These are phyloP conservation scores for Junonia oenone DNA, from an alignment of 2,888 invertebrate genomes.

Conservation along the genomic window DNA sequence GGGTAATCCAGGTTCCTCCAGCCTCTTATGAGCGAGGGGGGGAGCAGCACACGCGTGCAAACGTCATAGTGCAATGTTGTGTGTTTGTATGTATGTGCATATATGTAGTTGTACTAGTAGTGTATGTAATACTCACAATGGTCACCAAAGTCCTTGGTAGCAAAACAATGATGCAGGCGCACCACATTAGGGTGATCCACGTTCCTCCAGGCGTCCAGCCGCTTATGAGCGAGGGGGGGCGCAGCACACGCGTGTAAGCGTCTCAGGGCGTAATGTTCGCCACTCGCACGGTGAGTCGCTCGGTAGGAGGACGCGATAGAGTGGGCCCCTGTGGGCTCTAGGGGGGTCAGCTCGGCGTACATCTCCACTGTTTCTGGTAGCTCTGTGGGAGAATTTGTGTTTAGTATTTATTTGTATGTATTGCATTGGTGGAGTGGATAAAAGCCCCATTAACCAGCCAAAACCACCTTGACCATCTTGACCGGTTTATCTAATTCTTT, in stretches of 20 bases:
- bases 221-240: conserved; percentile 82
- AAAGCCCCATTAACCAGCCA: too few species aligned
- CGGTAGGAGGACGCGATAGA: conserved; percentile 93
- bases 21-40: too few species aligned
- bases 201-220: conserved; percentile 97
- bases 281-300: conserved; percentile 92
- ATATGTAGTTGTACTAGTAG: background rate
- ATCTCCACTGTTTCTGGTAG: conserved; percentile 93
- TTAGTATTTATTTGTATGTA: too few species aligned
- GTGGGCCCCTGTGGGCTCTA: conserved; percentile 84
- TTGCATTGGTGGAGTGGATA: too few species aligned
- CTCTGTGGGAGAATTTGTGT: too few species aligned
- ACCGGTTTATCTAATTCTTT: too few species aligned
- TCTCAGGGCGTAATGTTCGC: conserved; percentile 90
- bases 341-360: conserved; percentile 91
- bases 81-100: background rate
- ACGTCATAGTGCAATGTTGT: background rate
- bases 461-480: too few species aligned
- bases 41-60: too few species aligned
- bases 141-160: conserved; percentile 97
- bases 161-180: conserved; percentile 93
- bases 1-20: too few species aligned
- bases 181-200: conserved; percentile 97
- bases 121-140: conserved; percentile 84
- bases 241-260: background rate